Percentiles rank a stretch among this genome's conserved stretches.
phyloP scores from a whole-genome alignment of 2,888 invertebrate species.

The Xanthia icteritia region DNA sequence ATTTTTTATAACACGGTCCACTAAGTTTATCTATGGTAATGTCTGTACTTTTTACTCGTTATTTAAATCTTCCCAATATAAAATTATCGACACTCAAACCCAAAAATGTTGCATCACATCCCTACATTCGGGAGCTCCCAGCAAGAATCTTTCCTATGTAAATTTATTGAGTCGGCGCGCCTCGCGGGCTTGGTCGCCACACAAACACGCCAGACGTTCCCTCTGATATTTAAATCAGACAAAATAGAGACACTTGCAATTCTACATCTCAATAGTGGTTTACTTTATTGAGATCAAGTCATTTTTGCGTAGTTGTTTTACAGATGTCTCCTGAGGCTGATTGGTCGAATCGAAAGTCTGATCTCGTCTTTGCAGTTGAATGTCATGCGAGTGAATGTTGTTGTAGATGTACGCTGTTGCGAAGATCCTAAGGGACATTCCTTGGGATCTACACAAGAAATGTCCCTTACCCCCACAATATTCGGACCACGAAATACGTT shows the following conservation, averaged over 20 bases:
- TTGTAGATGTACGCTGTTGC: not conserved
- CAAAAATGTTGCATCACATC: conserved; percentile 22
- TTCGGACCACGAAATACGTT: not conserved
- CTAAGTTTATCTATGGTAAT: not conserved
- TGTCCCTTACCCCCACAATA: too few relatives aligned
- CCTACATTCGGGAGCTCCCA: conserved; percentile 28
- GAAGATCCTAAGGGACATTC: not conserved
- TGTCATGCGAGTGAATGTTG: not conserved
- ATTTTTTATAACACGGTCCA: not conserved
- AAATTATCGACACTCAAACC: conserved; percentile 19
- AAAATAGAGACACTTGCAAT: conserved; percentile 62
- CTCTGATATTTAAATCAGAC: conserved; percentile 66
- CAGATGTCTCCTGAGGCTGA: conserved; percentile 7
- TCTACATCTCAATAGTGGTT: conserved; percentile 57
- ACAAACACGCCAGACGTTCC: conserved; percentile 55
- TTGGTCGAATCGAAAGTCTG: not conserved
- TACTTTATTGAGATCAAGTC: conserved; percentile 48
- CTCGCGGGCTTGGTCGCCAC: conserved; percentile 47
- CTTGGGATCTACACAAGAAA: not conserved
- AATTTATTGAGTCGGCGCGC: conserved; percentile 62
- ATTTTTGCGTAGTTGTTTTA: conserved; percentile 37
- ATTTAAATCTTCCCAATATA: not conserved
- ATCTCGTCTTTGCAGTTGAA: not conserved
- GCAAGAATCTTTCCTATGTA: conserved; percentile 62
- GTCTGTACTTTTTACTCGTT: not conserved